Conservation (phyloP, 2,888 invertebrate genomes). For the Keiferia lycopersicella region DNA sequence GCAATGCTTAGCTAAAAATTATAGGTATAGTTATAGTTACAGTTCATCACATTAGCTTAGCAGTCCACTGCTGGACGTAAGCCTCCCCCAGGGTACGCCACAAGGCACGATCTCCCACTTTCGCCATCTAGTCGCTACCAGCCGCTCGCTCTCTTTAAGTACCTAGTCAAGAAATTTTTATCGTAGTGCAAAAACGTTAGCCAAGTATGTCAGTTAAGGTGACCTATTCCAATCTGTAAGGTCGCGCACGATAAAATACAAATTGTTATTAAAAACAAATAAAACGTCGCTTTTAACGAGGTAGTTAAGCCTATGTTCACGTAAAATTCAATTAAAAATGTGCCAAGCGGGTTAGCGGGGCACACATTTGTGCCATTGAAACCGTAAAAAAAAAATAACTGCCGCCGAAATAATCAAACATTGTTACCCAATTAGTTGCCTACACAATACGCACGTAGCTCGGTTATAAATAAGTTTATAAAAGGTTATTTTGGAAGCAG, state of each 20-base stretch:
- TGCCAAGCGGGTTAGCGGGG: not conserved
- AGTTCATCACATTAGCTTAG: no score
- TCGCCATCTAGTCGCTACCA: no score
- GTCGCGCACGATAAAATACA: not conserved
- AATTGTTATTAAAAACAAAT: conserved; percentile 9
- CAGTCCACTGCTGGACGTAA: no score
- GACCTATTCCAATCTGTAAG: not conserved
- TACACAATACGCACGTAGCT: not conserved
- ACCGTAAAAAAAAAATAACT: not conserved
- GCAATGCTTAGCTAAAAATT: no score
- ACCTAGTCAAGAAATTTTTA: no score
- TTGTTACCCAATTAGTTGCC: conserved; percentile 4
- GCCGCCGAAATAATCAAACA: conserved; percentile 12
- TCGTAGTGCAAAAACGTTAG: no score
- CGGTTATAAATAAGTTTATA: not conserved
- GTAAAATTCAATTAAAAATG: conserved; percentile 15
- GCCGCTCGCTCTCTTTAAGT: no score
- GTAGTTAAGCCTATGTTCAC: not conserved
- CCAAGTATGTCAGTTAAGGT: not conserved
- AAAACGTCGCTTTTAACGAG: not conserved
- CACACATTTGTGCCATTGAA: conserved; percentile 1
- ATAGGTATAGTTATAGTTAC: no score
- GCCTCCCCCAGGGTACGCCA: no score
- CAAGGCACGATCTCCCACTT: no score
- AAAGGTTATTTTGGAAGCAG: no score